A percentile compares a stretch with the other conserved stretches of the same genome.
Conservation (phyloP, 2,888 invertebrate genomes). For the Chrysina gloriosa region DNA sequence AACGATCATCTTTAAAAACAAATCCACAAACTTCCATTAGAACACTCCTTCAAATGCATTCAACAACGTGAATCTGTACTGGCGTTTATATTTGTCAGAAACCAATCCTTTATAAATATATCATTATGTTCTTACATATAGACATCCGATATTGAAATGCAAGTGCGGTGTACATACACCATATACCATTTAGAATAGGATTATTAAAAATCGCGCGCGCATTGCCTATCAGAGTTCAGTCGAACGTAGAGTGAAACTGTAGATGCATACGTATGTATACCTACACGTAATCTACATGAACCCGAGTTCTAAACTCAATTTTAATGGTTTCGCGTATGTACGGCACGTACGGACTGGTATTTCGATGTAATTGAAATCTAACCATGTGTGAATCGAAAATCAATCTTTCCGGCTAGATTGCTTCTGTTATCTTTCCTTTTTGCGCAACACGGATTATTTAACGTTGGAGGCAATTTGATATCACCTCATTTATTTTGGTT, state of each 20-base stretch:
- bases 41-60: too few relatives aligned
- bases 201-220: not conserved
- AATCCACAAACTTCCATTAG: too few relatives aligned
- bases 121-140: too few relatives aligned
- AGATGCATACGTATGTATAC: not conserved
- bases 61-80: too few relatives aligned
- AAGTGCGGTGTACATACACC: too few relatives aligned
- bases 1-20: too few relatives aligned
- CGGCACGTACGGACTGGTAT: not conserved
- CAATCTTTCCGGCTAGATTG: conserved; percentile 7
- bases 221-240: not conserved
- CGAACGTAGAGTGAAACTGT: conserved; percentile 12
- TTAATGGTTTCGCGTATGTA: conserved; percentile 17
- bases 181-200: not conserved
- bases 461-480: too few relatives aligned
- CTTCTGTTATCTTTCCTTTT: not conserved
- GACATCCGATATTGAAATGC: too few relatives aligned
- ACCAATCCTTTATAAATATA: too few relatives aligned
- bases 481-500: not conserved
- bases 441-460: not conserved
- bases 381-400: conserved; percentile 2
- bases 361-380: conserved; percentile 12
- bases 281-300: not conserved
- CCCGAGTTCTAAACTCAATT: conserved; percentile 12
- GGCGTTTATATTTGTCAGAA: too few relatives aligned